Evolutionary conservation across 2,888 invertebrate species (phyloP).

Genomic region (Agelastica alni): DNA sequence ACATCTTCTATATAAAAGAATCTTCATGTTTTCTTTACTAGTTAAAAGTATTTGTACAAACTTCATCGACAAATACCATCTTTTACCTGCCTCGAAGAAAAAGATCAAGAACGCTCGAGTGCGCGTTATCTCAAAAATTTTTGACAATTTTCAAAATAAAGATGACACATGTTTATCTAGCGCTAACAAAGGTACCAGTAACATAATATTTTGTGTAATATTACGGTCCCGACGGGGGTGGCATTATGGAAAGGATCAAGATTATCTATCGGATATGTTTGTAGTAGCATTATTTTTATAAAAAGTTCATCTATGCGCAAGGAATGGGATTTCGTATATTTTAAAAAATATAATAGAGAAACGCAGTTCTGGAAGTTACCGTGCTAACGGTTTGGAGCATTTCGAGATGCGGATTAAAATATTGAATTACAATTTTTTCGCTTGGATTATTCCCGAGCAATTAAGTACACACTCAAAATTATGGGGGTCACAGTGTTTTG

Average conservation of each 20-base stretch:
- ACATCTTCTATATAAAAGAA: slow-evolving; percentile 35
- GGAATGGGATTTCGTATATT: slow-evolving; percentile 43
- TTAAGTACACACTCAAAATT: slow-evolving; percentile 24
- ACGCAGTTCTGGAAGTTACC: slow-evolving; percentile 1
- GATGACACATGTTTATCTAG: slow-evolving; percentile 49
- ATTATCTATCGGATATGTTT: slow-evolving; percentile 48
- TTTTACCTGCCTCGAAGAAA: slow-evolving; percentile 38
- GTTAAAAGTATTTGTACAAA: slow-evolving; percentile 39
- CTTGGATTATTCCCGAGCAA: slow-evolving; percentile 18
- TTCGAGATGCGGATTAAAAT: slow-evolving; percentile 25
- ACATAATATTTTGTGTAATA: slow-evolving; percentile 51
- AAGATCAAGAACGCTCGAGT: slow-evolving; percentile 42
- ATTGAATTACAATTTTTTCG: slow-evolving; percentile 28
- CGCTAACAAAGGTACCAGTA: slow-evolving; percentile 42
- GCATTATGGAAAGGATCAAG: slow-evolving; percentile 36
- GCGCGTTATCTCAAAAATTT: slow-evolving; percentile 41
- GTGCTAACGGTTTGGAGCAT: slow-evolving; percentile 14
- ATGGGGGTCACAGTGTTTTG: not conserved
- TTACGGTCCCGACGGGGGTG: slow-evolving; percentile 40
- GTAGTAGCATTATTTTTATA: slow-evolving; percentile 42
- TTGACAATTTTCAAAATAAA: slow-evolving; percentile 43
- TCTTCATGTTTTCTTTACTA: slow-evolving; percentile 25
- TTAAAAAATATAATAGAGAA: not conserved
- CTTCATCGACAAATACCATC: slow-evolving; percentile 23
- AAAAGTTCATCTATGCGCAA: slow-evolving; percentile 45